These are phyloP conservation scores for Unio pictorum DNA, from an alignment of 2,888 invertebrate genomes.

Conservation along the genomic window DNA sequence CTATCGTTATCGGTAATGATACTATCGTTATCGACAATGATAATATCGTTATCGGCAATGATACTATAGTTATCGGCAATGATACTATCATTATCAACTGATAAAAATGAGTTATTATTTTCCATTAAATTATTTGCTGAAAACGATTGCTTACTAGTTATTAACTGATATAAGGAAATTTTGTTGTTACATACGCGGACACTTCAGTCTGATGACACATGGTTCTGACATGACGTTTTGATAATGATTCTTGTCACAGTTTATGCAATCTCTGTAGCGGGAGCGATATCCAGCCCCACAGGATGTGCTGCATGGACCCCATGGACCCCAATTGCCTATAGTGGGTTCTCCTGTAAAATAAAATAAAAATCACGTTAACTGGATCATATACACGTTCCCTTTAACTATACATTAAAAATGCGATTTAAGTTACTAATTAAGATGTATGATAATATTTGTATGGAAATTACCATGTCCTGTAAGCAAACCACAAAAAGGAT, in stretches of 20 bases:
- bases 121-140: no score
- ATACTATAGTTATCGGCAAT: no score
- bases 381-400: not conserved
- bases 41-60: no score
- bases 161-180: no score
- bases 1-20: no score
- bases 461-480: no score
- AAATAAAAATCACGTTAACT: not conserved
- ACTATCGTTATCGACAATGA: no score
- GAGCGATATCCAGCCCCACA: slow-evolving; percentile 63
- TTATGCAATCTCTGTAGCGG: slow-evolving; percentile 50
- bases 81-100: no score
- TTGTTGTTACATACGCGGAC: slow-evolving; percentile 49
- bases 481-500: no score
- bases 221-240: slow-evolving; percentile 52
- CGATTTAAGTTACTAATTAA: not conserved
- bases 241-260: slow-evolving; percentile 53
- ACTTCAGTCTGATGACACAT: slow-evolving; percentile 59
- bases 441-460: no score
- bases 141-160: no score
- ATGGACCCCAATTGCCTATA: slow-evolving; percentile 49
- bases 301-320: slow-evolving; percentile 58
- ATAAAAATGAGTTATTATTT: no score
- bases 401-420: not conserved
- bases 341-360: slow-evolving; percentile 9